Conservation (phyloP, 2,113 vertebrate genomes). For the Thamnaconus septentrionalis region DNA sequence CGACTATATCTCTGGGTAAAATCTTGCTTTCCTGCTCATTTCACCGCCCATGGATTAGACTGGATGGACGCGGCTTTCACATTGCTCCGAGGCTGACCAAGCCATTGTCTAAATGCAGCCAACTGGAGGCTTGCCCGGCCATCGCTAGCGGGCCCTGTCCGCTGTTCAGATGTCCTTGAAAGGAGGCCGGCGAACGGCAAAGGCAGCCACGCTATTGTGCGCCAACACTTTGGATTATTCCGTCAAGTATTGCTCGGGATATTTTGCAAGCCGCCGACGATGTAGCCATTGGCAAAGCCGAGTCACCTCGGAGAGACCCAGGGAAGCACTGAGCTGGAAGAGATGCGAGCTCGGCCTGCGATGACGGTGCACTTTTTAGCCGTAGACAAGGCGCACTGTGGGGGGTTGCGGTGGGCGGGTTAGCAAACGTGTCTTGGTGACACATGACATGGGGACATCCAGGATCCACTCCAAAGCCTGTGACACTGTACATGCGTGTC, state of each 20-base stretch:
- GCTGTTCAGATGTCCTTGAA: conserved; percentile 49
- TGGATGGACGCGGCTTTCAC: conserved; percentile 8
- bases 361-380: conserved; percentile 56
- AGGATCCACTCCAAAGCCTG: conserved; percentile 45
- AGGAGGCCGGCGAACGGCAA: conserved; percentile 22
- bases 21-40: conserved; percentile 29
- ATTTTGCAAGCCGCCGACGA: conserved; percentile 38
- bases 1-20: conserved; percentile 5
- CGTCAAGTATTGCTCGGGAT: conserved; percentile 27
- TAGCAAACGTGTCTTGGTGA: conserved; percentile 42
- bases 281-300: conserved; percentile 31
- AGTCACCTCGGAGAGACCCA: conserved; percentile 23
- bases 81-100: conserved; percentile 39
- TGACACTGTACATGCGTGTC: conserved; percentile 1
- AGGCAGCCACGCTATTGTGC: conserved; percentile 24
- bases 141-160: conserved; percentile 18
- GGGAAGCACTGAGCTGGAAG: conserved; percentile 44
- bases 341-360: conserved; percentile 36
- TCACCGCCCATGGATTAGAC: conserved; percentile 25
- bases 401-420: conserved; percentile 7
- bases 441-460: conserved; percentile 48
- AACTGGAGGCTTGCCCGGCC: conserved; percentile 44
- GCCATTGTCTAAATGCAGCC: conserved; percentile 42
- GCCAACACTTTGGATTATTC: conserved; percentile 45
- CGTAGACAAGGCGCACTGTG: conserved; percentile 31